These are phyloP conservation scores for Pristionchus maxplancki DNA, from an alignment of 2,888 invertebrate genomes.

Conservation along the genomic window DNA sequence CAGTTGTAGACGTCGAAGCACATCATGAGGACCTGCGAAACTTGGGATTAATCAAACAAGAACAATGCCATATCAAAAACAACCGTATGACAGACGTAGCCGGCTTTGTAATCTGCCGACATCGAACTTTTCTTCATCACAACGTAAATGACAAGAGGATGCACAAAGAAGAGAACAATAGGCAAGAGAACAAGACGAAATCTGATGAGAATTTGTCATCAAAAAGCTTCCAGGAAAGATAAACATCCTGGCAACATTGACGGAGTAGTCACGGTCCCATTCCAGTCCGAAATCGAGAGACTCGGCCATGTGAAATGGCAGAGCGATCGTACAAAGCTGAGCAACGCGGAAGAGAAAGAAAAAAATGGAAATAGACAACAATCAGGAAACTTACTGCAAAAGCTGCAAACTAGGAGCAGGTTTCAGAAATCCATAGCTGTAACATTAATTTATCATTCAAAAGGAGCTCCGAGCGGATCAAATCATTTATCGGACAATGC, in stretches of 20 bases:
- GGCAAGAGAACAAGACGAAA: background rate
- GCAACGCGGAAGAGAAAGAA: too few species aligned
- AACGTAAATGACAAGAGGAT: background rate
- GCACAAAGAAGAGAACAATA: background rate
- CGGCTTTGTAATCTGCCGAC: background rate
- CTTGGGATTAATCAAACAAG: too few species aligned
- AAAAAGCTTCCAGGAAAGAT: background rate
- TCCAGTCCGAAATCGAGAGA: background rate
- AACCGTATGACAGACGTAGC: background rate
- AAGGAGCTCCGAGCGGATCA: background rate
- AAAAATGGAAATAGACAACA: background rate
- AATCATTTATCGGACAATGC: background rate
- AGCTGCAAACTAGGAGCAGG: background rate
- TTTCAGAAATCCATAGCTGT: background rate
- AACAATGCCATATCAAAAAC: too few species aligned
- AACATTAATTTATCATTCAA: too few species aligned
- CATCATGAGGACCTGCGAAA: background rate
- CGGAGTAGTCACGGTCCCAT: background rate
- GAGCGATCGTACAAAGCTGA: background rate
- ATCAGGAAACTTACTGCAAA: background rate
- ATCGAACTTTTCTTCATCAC: background rate
- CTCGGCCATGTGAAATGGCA: background rate
- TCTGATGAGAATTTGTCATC: background rate
- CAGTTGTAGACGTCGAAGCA: background rate
- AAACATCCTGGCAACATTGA: background rate